phyloP scores from a whole-genome alignment of 2,113 vertebrate species.

The Murina feae region DNA sequence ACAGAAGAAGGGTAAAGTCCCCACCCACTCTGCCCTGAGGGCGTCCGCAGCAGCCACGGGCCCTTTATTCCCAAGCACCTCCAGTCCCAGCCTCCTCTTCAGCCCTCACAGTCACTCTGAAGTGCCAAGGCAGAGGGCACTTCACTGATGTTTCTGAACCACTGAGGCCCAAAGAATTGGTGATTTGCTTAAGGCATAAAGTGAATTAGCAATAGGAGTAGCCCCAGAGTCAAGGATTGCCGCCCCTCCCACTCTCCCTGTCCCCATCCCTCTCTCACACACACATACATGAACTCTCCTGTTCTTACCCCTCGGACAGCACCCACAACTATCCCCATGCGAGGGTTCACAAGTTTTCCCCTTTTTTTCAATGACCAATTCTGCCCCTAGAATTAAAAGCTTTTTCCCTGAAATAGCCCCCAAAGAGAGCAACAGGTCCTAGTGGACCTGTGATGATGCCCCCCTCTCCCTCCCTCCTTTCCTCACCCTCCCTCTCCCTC shows the following conservation, averaged over 20 bases:
- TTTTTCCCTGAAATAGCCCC: not conserved
- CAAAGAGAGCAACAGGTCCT: not conserved
- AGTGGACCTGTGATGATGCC: not conserved
- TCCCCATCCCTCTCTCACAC: not conserved
- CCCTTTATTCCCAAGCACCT: not conserved
- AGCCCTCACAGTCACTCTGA: not conserved
- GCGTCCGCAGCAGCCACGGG: not conserved
- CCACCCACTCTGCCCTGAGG: fast-evolving
- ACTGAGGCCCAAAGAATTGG: not conserved
- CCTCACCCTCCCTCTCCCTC: not conserved
- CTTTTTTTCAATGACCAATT: not conserved
- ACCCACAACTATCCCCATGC: not conserved
- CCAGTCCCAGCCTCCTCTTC: not conserved
- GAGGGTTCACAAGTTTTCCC: too few relatives aligned
- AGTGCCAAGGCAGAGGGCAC: not conserved
- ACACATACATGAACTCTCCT: not conserved
- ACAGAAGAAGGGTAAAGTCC: conserved; percentile 91
- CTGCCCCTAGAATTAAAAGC: not conserved
- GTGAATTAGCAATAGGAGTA: not conserved
- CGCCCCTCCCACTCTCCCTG: fast-evolving
- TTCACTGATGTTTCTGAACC: not conserved
- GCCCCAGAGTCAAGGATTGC: not conserved
- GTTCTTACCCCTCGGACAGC: too few relatives aligned
- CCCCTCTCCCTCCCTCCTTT: not conserved
- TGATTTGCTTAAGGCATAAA: not conserved